Percentiles rank a stretch among this genome's conserved stretches.
Conservation (phyloP, 2,113 vertebrate species). For the Upupa epops region DNA sequence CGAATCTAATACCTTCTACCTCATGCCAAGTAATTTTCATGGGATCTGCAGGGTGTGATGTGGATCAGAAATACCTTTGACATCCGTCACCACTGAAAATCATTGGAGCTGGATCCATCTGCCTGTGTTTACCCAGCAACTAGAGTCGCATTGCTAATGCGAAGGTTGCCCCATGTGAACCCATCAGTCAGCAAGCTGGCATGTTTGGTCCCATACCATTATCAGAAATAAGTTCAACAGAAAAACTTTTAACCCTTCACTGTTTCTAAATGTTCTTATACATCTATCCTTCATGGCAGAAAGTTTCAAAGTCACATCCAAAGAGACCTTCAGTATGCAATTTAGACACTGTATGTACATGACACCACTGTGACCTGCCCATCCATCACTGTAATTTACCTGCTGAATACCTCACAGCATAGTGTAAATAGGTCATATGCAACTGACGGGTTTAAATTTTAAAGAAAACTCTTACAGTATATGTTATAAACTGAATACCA, state of each 20-base stretch:
- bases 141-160: constrained; percentile 80
- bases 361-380: background rate
- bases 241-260: constrained; percentile 29
- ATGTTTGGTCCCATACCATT: constrained; percentile 10
- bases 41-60: constrained; percentile 69
- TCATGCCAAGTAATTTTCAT: constrained; percentile 79
- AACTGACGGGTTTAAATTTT: background rate
- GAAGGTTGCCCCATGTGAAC: constrained; percentile 84
- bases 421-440: background rate
- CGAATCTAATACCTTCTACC: constrained; percentile 83
- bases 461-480: background rate
- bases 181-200: constrained; percentile 77
- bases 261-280: background rate
- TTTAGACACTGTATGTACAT: fast-evolving
- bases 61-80: constrained; percentile 69
- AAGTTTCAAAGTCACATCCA: background rate
- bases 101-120: constrained; percentile 77
- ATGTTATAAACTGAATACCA: background rate
- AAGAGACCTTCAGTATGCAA: background rate
- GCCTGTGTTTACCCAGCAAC: constrained; percentile 88
- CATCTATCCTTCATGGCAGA: background rate
- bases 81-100: constrained; percentile 76
- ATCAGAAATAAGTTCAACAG: constrained; percentile 23
- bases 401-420: background rate
- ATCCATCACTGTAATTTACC: background rate